These are phyloP conservation scores for Galago senegalensis DNA, from an alignment of 2,797 vertebrate genomes.

Conservation along the genomic window DNA sequence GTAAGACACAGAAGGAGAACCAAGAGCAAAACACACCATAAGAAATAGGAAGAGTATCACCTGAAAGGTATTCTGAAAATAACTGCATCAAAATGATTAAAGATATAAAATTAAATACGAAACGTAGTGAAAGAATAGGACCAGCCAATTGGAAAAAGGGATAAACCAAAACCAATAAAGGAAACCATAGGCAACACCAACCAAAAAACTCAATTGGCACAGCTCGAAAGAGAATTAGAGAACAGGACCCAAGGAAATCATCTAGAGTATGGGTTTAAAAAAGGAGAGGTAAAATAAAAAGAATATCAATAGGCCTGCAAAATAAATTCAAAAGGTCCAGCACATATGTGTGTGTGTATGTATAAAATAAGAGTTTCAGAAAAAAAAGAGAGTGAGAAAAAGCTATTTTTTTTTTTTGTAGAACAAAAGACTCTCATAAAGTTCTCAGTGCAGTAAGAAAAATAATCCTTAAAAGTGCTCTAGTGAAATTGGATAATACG, in stretches of 20 bases:
- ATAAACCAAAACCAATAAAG: background rate
- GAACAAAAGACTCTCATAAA: background rate
- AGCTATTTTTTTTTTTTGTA: background rate
- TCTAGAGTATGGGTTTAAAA: background rate
- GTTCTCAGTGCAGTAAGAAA: conserved; percentile 10
- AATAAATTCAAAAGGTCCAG: background rate
- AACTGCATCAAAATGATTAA: conserved; percentile 22
- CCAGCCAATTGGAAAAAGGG: conserved; percentile 21
- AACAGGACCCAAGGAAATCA: background rate
- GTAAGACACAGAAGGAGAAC: conserved; percentile 21
- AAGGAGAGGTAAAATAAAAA: background rate
- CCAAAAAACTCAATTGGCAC: background rate
- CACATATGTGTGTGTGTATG: background rate
- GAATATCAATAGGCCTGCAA: background rate
- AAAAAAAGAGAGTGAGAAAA: background rate
- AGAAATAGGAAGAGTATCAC: background rate
- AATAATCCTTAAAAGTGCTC: background rate
- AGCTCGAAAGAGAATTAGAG: conserved; percentile 7
- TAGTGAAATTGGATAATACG: background rate
- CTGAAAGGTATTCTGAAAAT: conserved; percentile 16
- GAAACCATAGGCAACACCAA: background rate
- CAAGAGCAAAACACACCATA: background rate
- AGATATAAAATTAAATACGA: conserved; percentile 33
- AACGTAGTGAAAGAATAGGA: conserved; percentile 11
- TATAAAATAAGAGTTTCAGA: background rate